These are phyloP conservation scores for Neoniphon sammara DNA, from an alignment of 2,797 vertebrate species.

Conservation along the genomic window DNA sequence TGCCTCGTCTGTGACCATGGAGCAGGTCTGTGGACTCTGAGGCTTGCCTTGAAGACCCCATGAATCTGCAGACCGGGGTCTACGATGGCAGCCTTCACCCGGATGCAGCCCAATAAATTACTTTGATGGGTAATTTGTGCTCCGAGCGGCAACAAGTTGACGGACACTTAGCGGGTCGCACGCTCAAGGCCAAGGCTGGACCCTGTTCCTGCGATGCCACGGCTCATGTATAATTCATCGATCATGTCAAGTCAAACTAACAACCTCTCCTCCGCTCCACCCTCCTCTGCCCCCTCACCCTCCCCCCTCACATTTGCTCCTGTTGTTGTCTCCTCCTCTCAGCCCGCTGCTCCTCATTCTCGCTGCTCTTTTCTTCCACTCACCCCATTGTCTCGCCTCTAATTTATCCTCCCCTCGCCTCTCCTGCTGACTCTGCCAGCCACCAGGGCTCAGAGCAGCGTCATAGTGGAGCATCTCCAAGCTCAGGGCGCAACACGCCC, in stretches of 20 bases:
- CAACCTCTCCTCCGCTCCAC: constrained; percentile 11
- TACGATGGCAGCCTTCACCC: constrained; percentile 47
- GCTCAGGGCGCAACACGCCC: constrained; percentile 67
- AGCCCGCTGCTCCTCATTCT: not conserved
- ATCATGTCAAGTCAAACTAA: constrained; percentile 20
- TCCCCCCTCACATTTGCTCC: not conserved
- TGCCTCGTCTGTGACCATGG: not conserved
- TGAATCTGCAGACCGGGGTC: not conserved
- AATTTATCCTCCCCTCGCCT: not conserved
- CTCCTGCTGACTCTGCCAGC: constrained; percentile 2
- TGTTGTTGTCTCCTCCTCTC: not conserved
- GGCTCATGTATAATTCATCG: constrained; percentile 37
- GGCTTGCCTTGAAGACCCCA: not conserved
- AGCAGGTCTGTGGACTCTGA: not conserved
- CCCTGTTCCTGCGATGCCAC: not conserved
- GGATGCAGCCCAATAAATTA: constrained; percentile 41
- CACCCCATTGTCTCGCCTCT: not conserved
- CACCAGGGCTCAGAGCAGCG: constrained; percentile 64
- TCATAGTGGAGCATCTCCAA: constrained; percentile 73
- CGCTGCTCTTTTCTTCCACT: not conserved
- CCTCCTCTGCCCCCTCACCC: not conserved
- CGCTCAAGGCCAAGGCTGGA: constrained; percentile 22
- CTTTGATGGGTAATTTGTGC: constrained; percentile 27
- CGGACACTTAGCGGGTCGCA: constrained; percentile 9
- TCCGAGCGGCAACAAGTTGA: constrained; percentile 32